Evolutionary conservation across 2,797 vertebrate genomes (phyloP), one percentile per base, ranked within the genome.

Genomic region (Atherinosoma microstoma): DNA sequence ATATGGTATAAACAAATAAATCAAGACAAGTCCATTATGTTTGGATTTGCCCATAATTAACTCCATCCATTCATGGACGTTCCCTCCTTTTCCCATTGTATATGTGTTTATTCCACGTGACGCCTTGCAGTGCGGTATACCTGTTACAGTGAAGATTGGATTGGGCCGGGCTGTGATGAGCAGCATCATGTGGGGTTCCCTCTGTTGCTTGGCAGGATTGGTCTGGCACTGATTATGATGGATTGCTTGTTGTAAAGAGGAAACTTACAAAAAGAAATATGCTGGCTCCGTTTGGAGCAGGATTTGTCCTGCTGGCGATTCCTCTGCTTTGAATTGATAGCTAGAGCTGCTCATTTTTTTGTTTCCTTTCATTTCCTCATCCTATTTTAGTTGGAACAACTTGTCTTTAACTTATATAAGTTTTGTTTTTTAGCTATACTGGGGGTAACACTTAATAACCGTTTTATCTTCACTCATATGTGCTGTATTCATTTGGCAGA

Each of bases 181-280:
- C 80, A 68, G 75, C 73, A 65, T 64, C 40, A 22, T 73, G 70
- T 80, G 80, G 82, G 70, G 71, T 88, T 87, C 69, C 87, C 84
- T 84, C 76, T 73, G 78, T 82, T 84, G 83, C 83, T 80, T 80
- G 83, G 79, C 87, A 90, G 78, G 58, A 85, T 51, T 60, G 67
- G 58, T 76, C 75, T 82, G 79, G 79, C 83, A 74, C 79, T 84
- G 86, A 91, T 88, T 80, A 79, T 84, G 83, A 83, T 86, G 64
- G 75, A 83, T 78, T 70, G 51, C 80, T 71, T 75, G 75, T 79
- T 79, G 70, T 60, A 68, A 70, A 56, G 64, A 75, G 78, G 61
- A 84, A 84, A 74, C 63, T 61, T 79, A 78, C 30, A 53, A 76
- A 58, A 58, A 18, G 42, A 71, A 84, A 80, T 40, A 38, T 75